Evolutionary conservation across 1,140 invertebrate species (phyloP).

Genomic region (Platorchestia sp.): DNA sequence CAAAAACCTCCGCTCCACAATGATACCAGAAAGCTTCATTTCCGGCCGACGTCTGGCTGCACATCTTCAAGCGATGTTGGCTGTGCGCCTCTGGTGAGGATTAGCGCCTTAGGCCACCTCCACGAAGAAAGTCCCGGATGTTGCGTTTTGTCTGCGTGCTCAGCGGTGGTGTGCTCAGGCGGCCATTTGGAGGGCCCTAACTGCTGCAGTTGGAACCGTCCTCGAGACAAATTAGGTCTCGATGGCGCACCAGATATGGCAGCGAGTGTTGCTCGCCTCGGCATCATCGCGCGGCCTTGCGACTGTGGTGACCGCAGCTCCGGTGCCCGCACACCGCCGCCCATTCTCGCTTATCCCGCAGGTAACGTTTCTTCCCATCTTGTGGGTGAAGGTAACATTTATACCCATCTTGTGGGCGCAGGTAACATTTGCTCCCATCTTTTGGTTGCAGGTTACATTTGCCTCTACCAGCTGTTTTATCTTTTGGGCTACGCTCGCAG

Average conservation of each 20-base stretch:
- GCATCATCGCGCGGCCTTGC: constrained; percentile 20
- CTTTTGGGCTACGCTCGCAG: too few relatives aligned
- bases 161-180: neutral
- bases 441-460: neutral
- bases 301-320: neutral
- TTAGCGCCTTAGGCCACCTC: constrained; percentile 35
- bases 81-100: constrained; percentile 6
- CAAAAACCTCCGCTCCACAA: neutral
- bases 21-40: constrained; percentile 32
- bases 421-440: neutral
- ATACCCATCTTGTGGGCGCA: neutral
- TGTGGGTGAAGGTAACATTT: neutral
- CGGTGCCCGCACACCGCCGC: neutral
- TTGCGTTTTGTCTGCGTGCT: constrained; percentile 31
- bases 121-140: constrained; percentile 55
- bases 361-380: neutral
- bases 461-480: too few relatives aligned
- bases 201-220: constrained; percentile 54
- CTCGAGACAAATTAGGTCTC: constrained; percentile 18
- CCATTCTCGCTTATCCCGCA: constrained; percentile 36
- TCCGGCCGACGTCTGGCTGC: constrained; percentile 4
- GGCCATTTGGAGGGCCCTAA: neutral
- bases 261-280: neutral
- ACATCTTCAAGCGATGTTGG: constrained; percentile 1
- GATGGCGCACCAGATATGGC: neutral